These are phyloP conservation scores for Probosciger aterrimus DNA, from an alignment of 2,113 vertebrate species.

Conservation along the genomic window DNA sequence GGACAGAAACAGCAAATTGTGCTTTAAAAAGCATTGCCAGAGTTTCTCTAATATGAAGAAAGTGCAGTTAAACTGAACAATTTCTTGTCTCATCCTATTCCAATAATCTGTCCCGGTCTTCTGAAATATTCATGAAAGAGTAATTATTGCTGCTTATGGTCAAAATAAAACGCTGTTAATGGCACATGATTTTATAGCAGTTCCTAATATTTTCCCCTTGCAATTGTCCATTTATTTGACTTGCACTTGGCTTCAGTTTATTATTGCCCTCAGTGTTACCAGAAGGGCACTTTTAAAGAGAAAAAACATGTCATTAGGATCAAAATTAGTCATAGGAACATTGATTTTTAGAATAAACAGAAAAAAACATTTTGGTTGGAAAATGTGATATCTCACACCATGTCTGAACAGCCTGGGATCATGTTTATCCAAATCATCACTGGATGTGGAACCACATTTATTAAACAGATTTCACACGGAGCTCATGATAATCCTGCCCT, in stretches of 20 bases:
- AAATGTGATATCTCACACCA: background rate
- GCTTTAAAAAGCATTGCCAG: background rate
- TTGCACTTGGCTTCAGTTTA: slow-evolving; percentile 29
- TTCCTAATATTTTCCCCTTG: slow-evolving; percentile 33
- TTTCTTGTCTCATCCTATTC: slow-evolving; percentile 30
- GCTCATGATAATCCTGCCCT: background rate
- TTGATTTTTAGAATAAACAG: slow-evolving; percentile 1
- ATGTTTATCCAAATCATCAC: background rate
- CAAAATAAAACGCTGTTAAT: slow-evolving; percentile 52
- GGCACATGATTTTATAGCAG: slow-evolving; percentile 18
- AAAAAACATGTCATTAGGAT: background rate
- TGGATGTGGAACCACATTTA: background rate
- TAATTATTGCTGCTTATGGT: slow-evolving; percentile 9
- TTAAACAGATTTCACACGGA: background rate
- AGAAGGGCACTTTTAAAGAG: background rate
- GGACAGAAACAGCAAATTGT: background rate
- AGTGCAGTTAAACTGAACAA: background rate
- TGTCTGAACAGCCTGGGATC: background rate
- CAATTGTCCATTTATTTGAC: slow-evolving; percentile 52
- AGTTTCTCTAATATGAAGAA: slow-evolving; percentile 33
- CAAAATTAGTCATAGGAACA: background rate
- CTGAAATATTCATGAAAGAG: slow-evolving; percentile 51
- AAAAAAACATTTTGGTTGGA: background rate
- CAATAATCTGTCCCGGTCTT: background rate
- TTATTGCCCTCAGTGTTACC: background rate